Evolutionary conservation across 2,888 invertebrate genomes (phyloP), one percentile per base, ranked within the genome.

Genomic region (Cremastinae sp.): DNA sequence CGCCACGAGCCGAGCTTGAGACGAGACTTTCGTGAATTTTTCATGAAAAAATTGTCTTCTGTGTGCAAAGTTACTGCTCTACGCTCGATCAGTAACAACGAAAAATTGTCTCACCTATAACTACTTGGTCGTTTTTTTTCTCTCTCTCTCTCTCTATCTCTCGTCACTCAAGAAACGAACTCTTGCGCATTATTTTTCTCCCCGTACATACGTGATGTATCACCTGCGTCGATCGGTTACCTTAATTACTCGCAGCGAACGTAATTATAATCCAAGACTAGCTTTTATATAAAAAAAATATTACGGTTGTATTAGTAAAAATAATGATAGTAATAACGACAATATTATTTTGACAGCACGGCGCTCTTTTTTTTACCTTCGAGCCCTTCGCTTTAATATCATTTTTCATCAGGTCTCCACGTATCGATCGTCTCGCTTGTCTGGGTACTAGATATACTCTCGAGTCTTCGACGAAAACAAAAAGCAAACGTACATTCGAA

Each of bases 261-360:
- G 56, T 58, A 66, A 69, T 69, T 18, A 54, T 68, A 36, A 68
- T 80, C 81, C 80, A 78, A 86, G 88, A 88, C 88, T 88, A 88
- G 88, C 77, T 85, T 82, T 85, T 85, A 84, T 38, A 53, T 51
- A 18, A 41, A 53, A 65, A 65, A 43, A 45, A 43, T 5, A 34
- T 72, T 61, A 66, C 54, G 45, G 53, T 64, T 69, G 73, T 45
- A 41, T 64, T 70, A 58, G 51, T 22, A 58, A 69, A 58, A 74
- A 74, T 74, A 45, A 69, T 51, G 20, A 54, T 71, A 64, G 61
- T 64, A 56, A 61, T 34, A 68, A 71, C 38, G 38, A 64, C 38
- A 51, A 75, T 53, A 72, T 65, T 59, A 53, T 54, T 68, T 68
- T 45, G 68, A 68, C 45, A 47, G 49, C 71, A 66, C 54, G 53